phyloP scores from a whole-genome alignment of 2,113 vertebrate genomes.

The Neodon shergylaensis region DNA sequence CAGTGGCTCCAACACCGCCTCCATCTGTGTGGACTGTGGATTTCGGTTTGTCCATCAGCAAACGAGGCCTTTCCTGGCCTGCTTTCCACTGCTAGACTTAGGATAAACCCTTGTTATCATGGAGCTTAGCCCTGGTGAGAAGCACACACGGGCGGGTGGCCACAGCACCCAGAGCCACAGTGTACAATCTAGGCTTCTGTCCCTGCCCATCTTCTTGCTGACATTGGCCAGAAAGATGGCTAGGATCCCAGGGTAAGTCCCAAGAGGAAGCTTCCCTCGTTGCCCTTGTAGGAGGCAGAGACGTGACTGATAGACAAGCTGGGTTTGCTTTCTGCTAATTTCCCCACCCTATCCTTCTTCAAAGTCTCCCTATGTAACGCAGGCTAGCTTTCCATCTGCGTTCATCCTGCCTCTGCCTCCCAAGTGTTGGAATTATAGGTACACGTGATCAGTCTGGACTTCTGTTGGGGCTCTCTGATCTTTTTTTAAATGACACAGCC shows the following conservation, averaged over 20 bases:
- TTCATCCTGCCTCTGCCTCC: neutral
- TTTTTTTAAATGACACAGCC: neutral
- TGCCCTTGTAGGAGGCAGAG: neutral
- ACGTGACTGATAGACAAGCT: neutral
- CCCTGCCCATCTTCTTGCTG: neutral
- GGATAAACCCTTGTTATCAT: conserved; percentile 43
- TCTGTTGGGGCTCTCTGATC: neutral
- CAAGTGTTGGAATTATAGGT: neutral
- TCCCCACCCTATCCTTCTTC: neutral
- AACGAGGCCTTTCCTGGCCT: conserved; percentile 49
- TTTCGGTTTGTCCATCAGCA: conserved; percentile 32
- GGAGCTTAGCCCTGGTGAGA: conserved; percentile 67
- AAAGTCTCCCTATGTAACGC: neutral
- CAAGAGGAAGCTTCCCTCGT: neutral
- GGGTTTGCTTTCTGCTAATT: neutral
- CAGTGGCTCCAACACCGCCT: neutral
- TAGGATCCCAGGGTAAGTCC: rapidly evolving
- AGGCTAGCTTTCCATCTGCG: neutral
- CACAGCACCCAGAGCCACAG: neutral
- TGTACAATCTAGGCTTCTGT: neutral
- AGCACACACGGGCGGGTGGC: conserved; percentile 37
- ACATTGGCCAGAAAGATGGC: neutral
- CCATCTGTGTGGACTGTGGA: neutral
- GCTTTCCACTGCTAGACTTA: conserved; percentile 48
- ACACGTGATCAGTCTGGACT: no score